Evolutionary conservation across 2,797 vertebrate species (phyloP).

Genomic region (Acipenser ruthenus): DNA sequence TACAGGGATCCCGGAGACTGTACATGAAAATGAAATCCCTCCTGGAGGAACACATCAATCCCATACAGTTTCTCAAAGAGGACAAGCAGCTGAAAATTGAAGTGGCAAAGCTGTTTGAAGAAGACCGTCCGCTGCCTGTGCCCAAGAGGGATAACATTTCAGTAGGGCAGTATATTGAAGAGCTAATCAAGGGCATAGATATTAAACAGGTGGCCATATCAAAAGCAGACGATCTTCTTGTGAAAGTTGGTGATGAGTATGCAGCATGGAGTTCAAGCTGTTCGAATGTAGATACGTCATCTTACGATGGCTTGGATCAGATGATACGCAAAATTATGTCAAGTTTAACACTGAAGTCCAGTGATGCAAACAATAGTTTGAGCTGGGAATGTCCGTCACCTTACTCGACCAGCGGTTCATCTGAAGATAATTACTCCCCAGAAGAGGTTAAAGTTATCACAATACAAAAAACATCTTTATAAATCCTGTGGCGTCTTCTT

Average conservation of each 20-base stretch:
- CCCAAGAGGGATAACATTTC: slow-evolving; percentile 18
- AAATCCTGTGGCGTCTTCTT: no score
- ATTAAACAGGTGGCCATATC: slow-evolving; percentile 15
- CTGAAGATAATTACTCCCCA: no score
- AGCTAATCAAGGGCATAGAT: slow-evolving; percentile 23
- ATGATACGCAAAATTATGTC: slow-evolving; percentile 23
- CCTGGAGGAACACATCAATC: slow-evolving; percentile 11
- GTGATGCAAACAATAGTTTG: no score
- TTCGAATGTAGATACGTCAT: slow-evolving; percentile 15
- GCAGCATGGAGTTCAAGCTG: slow-evolving; percentile 4
- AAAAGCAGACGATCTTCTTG: slow-evolving; percentile 4
- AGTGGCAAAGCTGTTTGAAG: slow-evolving; percentile 16
- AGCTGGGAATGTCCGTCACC: no score
- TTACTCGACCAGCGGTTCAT: no score
- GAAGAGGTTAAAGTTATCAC: no score
- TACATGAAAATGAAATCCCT: slow-evolving; percentile 23
- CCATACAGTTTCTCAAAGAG: slow-evolving; percentile 18
- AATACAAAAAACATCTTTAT: no score
- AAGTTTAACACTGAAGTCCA: neutral
- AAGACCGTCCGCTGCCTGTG: neutral
- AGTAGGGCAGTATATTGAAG: slow-evolving; percentile 23
- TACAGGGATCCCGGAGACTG: slow-evolving; percentile 10
- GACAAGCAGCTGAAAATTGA: slow-evolving; percentile 22
- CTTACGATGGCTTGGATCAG: slow-evolving; percentile 14
- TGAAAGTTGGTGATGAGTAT: neutral